Evolutionary conservation across 2,113 vertebrate genomes (phyloP).

Genomic region (Raja brachyura): DNA sequence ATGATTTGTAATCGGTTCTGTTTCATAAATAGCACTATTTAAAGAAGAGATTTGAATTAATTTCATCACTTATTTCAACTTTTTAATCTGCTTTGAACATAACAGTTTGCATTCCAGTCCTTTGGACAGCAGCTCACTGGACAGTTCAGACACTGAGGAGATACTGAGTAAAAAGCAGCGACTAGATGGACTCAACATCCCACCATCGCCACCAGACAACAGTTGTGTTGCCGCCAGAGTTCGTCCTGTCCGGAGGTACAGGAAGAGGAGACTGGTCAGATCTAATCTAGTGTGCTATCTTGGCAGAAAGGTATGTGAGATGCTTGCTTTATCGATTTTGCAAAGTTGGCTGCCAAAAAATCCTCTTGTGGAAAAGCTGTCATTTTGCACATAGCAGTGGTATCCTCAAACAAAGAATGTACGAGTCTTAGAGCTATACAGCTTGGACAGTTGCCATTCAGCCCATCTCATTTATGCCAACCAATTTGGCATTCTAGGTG

Average conservation of each 20-base stretch:
- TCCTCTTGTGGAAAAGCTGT: background rate
- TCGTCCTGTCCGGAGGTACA: slow-evolving; percentile 42
- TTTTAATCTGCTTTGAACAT: background rate
- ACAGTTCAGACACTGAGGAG: background rate
- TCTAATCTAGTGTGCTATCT: slow-evolving; percentile 41
- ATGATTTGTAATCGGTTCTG: background rate
- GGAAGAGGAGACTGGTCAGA: slow-evolving; percentile 45
- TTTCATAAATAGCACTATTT: background rate
- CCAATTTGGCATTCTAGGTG: no score
- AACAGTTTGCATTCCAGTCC: slow-evolving; percentile 40
- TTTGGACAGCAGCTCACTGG: slow-evolving; percentile 37
- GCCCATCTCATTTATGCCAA: no score
- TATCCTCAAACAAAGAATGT: background rate
- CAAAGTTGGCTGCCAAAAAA: background rate
- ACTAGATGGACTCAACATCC: background rate
- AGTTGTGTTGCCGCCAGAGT: slow-evolving; percentile 47
- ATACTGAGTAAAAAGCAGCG: slow-evolving; percentile 43
- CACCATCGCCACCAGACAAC: slow-evolving; percentile 38
- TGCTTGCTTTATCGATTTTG: background rate
- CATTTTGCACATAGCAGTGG: background rate
- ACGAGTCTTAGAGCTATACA: no score
- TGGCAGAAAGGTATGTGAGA: slow-evolving; percentile 45
- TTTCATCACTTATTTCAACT: background rate
- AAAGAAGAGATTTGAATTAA: background rate
- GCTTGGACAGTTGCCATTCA: no score